These are phyloP conservation scores for Cephus nigrinus DNA, from an alignment of 2,888 invertebrate species.

Conservation along the genomic window DNA sequence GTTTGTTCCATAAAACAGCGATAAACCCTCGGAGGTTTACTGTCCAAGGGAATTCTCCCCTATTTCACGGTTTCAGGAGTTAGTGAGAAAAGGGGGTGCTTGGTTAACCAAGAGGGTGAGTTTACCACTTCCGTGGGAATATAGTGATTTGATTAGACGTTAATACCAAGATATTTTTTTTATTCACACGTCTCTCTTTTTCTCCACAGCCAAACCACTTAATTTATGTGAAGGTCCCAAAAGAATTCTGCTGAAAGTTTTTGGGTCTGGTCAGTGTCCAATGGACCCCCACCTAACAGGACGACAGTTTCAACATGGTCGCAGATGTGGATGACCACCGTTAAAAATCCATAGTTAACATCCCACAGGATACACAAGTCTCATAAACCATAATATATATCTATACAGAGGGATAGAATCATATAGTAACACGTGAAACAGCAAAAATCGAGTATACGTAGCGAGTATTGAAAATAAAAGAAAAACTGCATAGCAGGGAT, in stretches of 20 bases:
- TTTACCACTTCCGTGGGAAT: slow-evolving; percentile 28
- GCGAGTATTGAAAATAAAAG: background rate
- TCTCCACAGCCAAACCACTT: background rate
- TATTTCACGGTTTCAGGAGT: background rate
- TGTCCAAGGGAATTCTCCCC: background rate
- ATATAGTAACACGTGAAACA: background rate
- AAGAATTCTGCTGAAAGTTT: background rate
- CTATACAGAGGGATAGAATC: background rate
- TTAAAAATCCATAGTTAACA: slow-evolving; percentile 12
- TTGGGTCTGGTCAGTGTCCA: slow-evolving; percentile 29
- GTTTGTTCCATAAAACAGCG: background rate
- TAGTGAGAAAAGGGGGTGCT: background rate
- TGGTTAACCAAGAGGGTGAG: background rate
- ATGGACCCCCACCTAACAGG: slow-evolving; percentile 27
- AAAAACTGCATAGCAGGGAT: background rate
- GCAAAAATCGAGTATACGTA: background rate
- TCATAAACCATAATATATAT: background rate
- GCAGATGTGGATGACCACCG: slow-evolving; percentile 41
- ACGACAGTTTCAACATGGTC: slow-evolving; percentile 34
- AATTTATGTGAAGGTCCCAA: slow-evolving; percentile 7
- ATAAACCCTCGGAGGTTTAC: background rate
- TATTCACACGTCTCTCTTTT: background rate
- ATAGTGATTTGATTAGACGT: slow-evolving; percentile 23
- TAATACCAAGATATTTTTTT: slow-evolving; percentile 17
- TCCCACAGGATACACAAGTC: slow-evolving; percentile 4